phyloP scores from a whole-genome alignment of 1,140 invertebrate genomes.

The Drosophila leontia region DNA sequence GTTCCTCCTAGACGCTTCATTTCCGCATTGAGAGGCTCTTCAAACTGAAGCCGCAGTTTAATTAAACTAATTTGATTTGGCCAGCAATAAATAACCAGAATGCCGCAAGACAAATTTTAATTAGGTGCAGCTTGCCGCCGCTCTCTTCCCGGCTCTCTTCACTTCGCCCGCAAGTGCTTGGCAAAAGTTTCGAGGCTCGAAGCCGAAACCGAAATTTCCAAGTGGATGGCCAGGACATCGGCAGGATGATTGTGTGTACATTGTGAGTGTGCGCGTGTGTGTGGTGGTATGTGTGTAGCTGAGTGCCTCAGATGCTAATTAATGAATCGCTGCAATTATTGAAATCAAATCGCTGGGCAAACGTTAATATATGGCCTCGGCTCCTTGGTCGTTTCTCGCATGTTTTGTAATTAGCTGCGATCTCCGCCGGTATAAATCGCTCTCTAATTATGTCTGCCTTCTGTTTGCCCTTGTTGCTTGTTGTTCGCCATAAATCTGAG shows the following conservation, averaged over 20 bases:
- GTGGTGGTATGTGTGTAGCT: constrained; percentile 6
- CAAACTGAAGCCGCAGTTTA: constrained; percentile 40
- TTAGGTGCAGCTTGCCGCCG: constrained; percentile 41
- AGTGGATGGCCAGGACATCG: constrained; percentile 44
- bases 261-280: constrained; percentile 8
- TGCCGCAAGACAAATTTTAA: constrained; percentile 61
- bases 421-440: constrained; percentile 58
- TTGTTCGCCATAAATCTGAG: constrained; percentile 58
- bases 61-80: constrained; percentile 54
- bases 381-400: constrained; percentile 65
- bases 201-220: constrained; percentile 51
- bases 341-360: constrained; percentile 74
- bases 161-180: constrained; percentile 37
- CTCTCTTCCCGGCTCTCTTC: constrained; percentile 9
- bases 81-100: constrained; percentile 63
- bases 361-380: constrained; percentile 64
- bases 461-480: constrained; percentile 35
- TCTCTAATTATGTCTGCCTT: constrained; percentile 63
- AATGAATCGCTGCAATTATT: constrained; percentile 79
- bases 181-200: constrained; percentile 48
- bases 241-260: constrained; percentile 16
- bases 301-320: constrained; percentile 71
- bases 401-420: constrained; percentile 66
- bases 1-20: background rate
- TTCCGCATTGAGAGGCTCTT: constrained; percentile 19